Conservation (phyloP, 2,797 vertebrate species). For the Otus scops region DNA sequence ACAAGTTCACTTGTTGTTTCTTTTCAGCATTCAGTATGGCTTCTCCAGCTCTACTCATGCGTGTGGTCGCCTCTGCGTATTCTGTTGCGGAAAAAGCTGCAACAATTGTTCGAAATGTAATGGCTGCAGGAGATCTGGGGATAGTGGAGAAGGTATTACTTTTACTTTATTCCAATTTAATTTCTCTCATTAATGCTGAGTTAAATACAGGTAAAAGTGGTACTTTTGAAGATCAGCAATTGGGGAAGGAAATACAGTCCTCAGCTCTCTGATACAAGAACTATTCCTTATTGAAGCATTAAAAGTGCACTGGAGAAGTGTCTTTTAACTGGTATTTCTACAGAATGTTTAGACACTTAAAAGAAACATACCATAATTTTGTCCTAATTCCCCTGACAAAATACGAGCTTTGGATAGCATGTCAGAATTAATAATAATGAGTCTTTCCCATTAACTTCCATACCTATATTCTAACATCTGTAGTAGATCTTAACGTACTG, state of each 20-base stretch:
- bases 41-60: slow-evolving; percentile 83
- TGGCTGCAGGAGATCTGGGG: slow-evolving; percentile 89
- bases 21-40: slow-evolving; percentile 79
- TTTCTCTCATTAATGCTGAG: background rate
- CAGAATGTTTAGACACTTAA: background rate
- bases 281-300: background rate
- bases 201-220: background rate
- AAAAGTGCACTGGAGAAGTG: background rate
- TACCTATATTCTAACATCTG: background rate
- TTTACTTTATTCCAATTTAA: background rate
- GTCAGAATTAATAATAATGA: background rate
- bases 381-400: background rate
- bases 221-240: background rate
- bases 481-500: background rate
- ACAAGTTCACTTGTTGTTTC: background rate
- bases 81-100: slow-evolving; percentile 88
- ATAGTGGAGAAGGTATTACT: slow-evolving; percentile 90
- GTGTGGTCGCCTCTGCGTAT: slow-evolving; percentile 87
- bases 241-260: background rate
- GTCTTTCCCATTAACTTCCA: background rate
- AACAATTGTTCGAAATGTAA: slow-evolving; percentile 85
- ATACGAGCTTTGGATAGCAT: background rate
- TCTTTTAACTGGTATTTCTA: background rate
- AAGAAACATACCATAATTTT: background rate
- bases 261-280: background rate